A percentile compares a stretch with the other conserved stretches of the same genome.
Conservation (phyloP, 1,140 invertebrate species). For the Cyclargus thomasi region DNA sequence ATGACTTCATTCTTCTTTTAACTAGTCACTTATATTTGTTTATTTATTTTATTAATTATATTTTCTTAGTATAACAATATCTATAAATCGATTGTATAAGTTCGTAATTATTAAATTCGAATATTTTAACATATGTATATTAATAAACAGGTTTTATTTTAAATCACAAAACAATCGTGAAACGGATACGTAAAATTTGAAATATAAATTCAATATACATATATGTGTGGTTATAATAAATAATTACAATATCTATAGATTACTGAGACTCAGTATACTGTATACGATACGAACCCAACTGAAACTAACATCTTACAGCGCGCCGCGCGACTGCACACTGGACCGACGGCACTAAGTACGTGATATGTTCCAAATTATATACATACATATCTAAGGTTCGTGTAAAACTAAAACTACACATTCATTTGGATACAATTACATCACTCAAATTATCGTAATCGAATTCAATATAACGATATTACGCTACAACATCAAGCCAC, state of each 20-base stretch:
- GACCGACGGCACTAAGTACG: slow-evolving; percentile 17
- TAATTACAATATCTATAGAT: slow-evolving; percentile 57
- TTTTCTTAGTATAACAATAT: slow-evolving; percentile 75
- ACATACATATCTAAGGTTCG: slow-evolving; percentile 11
- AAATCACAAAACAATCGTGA: slow-evolving; percentile 61
- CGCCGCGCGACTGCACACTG: slow-evolving; percentile 18
- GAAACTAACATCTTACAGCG: not conserved
- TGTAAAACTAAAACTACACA: slow-evolving; percentile 4
- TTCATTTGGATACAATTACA: not conserved
- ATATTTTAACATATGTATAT: slow-evolving; percentile 76
- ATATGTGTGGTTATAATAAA: slow-evolving; percentile 55
- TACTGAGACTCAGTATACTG: slow-evolving; percentile 24
- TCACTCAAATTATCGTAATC: not conserved
- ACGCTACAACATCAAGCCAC: not conserved
- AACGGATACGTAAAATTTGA: slow-evolving; percentile 56
- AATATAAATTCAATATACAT: slow-evolving; percentile 54
- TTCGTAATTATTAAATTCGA: slow-evolving; percentile 75
- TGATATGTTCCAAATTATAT: slow-evolving; percentile 39
- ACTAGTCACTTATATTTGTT: slow-evolving; percentile 70
- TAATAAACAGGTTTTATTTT: slow-evolving; percentile 74
- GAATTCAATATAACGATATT: not conserved
- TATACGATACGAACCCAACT: not conserved
- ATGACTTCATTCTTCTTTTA: slow-evolving; percentile 64
- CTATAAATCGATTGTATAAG: slow-evolving; percentile 75
- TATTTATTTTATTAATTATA: slow-evolving; percentile 74